Conservation (phyloP, 2,113 vertebrate species). For the Pithys albifrons region DNA sequence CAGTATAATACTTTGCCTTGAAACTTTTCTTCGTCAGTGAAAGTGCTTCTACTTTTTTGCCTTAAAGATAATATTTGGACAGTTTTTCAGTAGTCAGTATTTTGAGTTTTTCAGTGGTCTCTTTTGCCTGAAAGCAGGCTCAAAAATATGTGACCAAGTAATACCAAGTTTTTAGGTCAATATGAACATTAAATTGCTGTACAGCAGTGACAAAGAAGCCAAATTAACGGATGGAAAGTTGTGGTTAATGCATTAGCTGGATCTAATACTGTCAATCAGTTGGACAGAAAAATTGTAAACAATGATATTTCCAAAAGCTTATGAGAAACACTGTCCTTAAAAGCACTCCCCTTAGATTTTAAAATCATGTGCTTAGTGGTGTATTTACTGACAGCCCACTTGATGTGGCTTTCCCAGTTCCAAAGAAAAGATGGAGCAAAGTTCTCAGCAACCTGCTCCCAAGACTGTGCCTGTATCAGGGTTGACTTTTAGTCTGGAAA, state of each 20-base stretch:
- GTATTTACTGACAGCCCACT: neutral
- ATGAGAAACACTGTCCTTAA: neutral
- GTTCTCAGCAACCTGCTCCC: neutral
- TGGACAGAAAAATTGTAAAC: neutral
- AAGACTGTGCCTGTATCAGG: neutral
- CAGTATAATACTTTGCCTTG: neutral
- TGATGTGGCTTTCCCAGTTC: neutral
- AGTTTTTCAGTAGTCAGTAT: neutral
- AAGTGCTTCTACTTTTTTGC: neutral
- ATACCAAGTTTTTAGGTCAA: neutral
- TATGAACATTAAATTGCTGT: neutral
- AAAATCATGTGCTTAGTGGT: neutral
- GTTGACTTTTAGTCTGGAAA: neutral
- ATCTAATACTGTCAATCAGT: neutral
- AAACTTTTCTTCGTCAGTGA: neutral
- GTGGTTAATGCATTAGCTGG: neutral
- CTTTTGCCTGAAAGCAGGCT: neutral
- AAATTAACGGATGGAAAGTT: neutral
- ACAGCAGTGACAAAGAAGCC: neutral
- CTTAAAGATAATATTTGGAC: neutral
- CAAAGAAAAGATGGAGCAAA: neutral
- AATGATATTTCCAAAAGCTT: neutral
- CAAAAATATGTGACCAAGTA: neutral
- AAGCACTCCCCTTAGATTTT: neutral
- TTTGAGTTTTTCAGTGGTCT: neutral